Conservation (phyloP, 2,888 invertebrate genomes). For the Ectemnius continuus region DNA sequence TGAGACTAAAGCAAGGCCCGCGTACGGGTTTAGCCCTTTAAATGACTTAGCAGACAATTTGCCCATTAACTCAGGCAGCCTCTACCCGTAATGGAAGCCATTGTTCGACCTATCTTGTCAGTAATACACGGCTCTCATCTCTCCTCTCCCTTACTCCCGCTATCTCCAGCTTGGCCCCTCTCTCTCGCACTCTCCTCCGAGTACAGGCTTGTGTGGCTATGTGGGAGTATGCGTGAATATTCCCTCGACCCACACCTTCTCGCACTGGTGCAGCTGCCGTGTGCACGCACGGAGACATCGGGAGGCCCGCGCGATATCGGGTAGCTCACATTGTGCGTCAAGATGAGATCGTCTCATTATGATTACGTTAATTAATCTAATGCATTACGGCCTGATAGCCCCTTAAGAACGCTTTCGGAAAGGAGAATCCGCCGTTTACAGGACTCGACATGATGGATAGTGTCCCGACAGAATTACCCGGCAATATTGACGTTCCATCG, state of each 20-base stretch:
- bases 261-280: slow-evolving; percentile 52
- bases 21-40: slow-evolving; percentile 69
- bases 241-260: slow-evolving; percentile 50
- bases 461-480: not conserved
- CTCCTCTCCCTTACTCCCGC: not conserved
- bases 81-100: slow-evolving; percentile 74
- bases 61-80: slow-evolving; percentile 72
- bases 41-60: slow-evolving; percentile 74
- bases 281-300: slow-evolving; percentile 63
- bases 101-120: slow-evolving; percentile 75
- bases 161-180: not conserved
- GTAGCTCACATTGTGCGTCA: slow-evolving; percentile 72
- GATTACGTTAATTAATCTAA: slow-evolving; percentile 75
- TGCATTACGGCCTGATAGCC: slow-evolving; percentile 54
- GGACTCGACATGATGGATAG: not conserved
- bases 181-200: slow-evolving; percentile 11
- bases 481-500: not conserved
- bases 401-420: slow-evolving; percentile 43
- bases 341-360: slow-evolving; percentile 75
- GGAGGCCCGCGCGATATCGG: slow-evolving; percentile 66
- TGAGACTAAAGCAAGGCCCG: slow-evolving; percentile 55
- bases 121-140: slow-evolving; percentile 62
- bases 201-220: slow-evolving; percentile 29
- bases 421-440: not conserved
- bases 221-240: slow-evolving; percentile 42